Conservation (phyloP, 2,888 invertebrate genomes). For the Platerodrilus igneus region DNA sequence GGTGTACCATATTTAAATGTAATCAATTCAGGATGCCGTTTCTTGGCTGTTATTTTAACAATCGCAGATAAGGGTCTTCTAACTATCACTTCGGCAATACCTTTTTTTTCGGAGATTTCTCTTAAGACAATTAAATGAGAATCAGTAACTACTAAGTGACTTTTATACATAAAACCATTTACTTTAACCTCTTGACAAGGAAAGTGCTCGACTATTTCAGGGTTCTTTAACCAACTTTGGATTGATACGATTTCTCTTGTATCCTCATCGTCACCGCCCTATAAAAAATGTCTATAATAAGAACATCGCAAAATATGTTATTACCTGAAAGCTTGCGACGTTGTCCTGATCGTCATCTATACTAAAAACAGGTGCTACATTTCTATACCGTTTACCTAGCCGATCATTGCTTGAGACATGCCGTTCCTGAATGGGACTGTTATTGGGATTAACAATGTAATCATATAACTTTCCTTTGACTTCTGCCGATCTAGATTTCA, state of each 20-base stretch:
- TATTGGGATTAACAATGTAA: slow-evolving; percentile 85
- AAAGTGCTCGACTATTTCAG: slow-evolving; percentile 81
- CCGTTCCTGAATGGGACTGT: slow-evolving; percentile 58
- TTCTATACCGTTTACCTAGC: slow-evolving; percentile 83
- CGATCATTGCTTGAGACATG: slow-evolving; percentile 82
- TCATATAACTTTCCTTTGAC: slow-evolving; percentile 89
- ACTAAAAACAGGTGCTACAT: slow-evolving; percentile 89
- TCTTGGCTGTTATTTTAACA: slow-evolving; percentile 95
- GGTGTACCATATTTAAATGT: slow-evolving; percentile 94
- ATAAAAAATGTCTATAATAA: slow-evolving; percentile 1
- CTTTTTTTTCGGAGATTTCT: slow-evolving; percentile 69
- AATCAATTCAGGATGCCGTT: slow-evolving; percentile 90
- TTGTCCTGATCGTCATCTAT: slow-evolving; percentile 83
- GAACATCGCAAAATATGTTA: slow-evolving; percentile 39
- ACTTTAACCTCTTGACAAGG: slow-evolving; percentile 89
- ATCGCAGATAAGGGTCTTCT: slow-evolving; percentile 85
- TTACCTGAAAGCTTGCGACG: slow-evolving; percentile 46
- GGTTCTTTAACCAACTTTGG: slow-evolving; percentile 74
- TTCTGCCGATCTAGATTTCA: slow-evolving; percentile 87
- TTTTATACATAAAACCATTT: slow-evolving; percentile 84
- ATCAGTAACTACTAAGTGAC: slow-evolving; percentile 79
- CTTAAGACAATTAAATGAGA: slow-evolving; percentile 83
- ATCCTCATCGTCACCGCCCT: slow-evolving; percentile 52
- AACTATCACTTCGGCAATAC: slow-evolving; percentile 80
- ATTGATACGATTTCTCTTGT: slow-evolving; percentile 76